Base-by-base conservation (phyloP, 2,797 vertebrate species). In the Notolepis coatsorum region DNA sequence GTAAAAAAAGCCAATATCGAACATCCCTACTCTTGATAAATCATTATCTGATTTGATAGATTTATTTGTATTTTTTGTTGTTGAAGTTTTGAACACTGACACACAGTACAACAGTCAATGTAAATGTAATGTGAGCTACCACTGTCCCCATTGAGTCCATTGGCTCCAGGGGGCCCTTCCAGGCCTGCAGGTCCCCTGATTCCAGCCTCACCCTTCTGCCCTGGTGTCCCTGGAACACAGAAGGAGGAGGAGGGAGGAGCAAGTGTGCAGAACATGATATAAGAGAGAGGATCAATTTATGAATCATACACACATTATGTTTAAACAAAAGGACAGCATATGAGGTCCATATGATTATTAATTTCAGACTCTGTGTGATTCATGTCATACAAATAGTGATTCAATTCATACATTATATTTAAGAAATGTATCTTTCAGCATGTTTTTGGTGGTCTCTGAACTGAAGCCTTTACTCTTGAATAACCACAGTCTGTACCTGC, bases 141-240 rank as follows among this genome's bases (percentile, higher is more conserved):
- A 90, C 80, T 90, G 62, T 87, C 86, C 17, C 93, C 93, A 33
- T 80, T 84, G 24, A 77, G 68, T 62, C 93, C 93, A 1, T 80
- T 85, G 65, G 80, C 70, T 43, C 92, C 92, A 18, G 87, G 73
- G 39, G 81, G 49, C 52, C 93, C 93, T 46, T 57, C 64, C 31
- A 68, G n/a, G 85, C 96, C 96, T 0, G 81, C 81, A 56, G 52
- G 68, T 51, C 96, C 97, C 47, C 69, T 84, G 21, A 71, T 85
- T 47, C 97, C 96, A 24, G 59, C 64, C 10, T 94, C 92, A 54
- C 95, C 97, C 23, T 82, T 89, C 13, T 93, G 91, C 63, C 96
- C 97, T 67, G 88, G 91, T 52, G 91, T 59, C 61, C 97, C 95
- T 96, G 67, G 7, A 86, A 65, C 64, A 63, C 1, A 65, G 1